These are phyloP conservation scores for Paramormyrops hopkinsi DNA, from an alignment of 2,797 vertebrate genomes.

Conservation along the genomic window DNA sequence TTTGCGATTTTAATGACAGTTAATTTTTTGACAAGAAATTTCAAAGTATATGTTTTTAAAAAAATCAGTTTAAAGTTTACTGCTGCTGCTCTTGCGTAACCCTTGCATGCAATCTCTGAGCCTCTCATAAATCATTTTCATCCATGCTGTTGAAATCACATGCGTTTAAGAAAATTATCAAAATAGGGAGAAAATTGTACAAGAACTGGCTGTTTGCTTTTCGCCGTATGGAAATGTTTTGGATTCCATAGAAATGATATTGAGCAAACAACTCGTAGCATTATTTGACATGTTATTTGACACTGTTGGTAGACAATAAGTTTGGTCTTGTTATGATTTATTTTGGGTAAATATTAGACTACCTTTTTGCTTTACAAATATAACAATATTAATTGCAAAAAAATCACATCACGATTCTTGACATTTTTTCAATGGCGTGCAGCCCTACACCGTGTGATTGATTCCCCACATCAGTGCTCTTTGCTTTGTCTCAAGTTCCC, in stretches of 20 bases:
- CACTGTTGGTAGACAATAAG: background rate
- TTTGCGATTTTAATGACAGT: background rate
- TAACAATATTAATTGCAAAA: background rate
- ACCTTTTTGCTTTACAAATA: background rate
- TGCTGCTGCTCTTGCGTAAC: background rate
- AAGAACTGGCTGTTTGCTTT: background rate
- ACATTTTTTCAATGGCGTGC: background rate
- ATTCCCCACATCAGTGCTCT: background rate
- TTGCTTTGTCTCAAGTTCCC: background rate
- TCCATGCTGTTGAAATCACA: background rate
- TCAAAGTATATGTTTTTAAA: background rate
- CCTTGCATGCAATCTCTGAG: background rate
- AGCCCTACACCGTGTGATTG: background rate
- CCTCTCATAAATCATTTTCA: background rate
- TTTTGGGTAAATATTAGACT: background rate
- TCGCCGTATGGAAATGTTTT: background rate
- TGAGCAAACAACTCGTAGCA: background rate
- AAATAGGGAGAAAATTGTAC: background rate
- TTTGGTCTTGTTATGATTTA: background rate
- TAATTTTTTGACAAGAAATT: background rate
- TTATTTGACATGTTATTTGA: background rate
- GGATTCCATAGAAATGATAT: background rate
- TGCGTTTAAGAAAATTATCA: background rate
- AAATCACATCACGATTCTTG: background rate
- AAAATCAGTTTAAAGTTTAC: background rate